These are phyloP conservation scores for Salvelinus alpinus DNA, from an alignment of 2,113 vertebrate species.

Conservation along the genomic window DNA sequence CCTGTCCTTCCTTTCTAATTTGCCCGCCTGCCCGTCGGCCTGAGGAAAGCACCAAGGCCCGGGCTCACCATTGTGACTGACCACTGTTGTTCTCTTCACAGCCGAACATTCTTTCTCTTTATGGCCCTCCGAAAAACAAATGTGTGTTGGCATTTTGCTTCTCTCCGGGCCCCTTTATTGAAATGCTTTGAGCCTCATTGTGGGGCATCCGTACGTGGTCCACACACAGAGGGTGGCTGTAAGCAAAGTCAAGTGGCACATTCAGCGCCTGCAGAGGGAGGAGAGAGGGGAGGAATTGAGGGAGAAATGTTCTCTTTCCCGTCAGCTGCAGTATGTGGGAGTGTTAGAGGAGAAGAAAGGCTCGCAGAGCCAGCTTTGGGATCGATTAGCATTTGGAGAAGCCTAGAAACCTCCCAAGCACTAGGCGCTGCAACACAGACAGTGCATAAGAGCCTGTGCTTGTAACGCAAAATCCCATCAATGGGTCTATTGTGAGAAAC, in stretches of 20 bases:
- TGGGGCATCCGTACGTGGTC: slow-evolving; percentile 41
- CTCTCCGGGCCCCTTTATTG: slow-evolving; percentile 68
- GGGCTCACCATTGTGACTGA: slow-evolving; percentile 52
- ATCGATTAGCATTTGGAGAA: slow-evolving; percentile 76
- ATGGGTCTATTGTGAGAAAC: slow-evolving; percentile 65
- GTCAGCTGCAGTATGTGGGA: slow-evolving; percentile 64
- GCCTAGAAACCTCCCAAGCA: slow-evolving; percentile 63
- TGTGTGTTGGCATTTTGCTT: slow-evolving; percentile 56
- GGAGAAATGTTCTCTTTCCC: slow-evolving; percentile 59
- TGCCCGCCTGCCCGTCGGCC: slow-evolving; percentile 43
- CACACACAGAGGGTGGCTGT: slow-evolving; percentile 59
- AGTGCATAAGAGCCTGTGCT: slow-evolving; percentile 33
- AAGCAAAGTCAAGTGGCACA: slow-evolving; percentile 68
- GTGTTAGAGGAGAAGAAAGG: slow-evolving; percentile 67
- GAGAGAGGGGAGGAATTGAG: slow-evolving; percentile 2
- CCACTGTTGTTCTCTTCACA: slow-evolving; percentile 59
- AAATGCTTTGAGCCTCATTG: slow-evolving; percentile 58
- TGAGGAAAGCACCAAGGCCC: slow-evolving; percentile 35
- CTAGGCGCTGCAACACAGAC: slow-evolving; percentile 14
- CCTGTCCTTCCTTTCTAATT: background rate
- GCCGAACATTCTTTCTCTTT: slow-evolving; percentile 60
- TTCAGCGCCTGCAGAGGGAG: slow-evolving; percentile 38
- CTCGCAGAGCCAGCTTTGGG: slow-evolving; percentile 66
- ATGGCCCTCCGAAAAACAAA: slow-evolving; percentile 55
- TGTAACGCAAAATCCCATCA: slow-evolving; percentile 57